Evolutionary conservation across 2,113 vertebrate species (phyloP).

Genomic region (Sprattus sprattus): DNA sequence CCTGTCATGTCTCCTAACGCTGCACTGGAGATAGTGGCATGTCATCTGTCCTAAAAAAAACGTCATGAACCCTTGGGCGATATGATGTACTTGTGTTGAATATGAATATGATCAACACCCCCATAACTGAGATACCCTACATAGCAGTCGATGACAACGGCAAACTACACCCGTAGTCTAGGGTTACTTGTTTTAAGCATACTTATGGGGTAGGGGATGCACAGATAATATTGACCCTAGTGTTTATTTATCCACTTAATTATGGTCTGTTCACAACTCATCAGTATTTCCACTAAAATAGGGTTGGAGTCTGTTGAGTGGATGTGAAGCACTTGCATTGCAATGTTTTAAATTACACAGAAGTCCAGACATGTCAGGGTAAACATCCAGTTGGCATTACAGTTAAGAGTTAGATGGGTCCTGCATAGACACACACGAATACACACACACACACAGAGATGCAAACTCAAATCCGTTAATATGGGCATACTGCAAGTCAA

Average conservation of each 20-base stretch:
- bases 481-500: constrained; percentile 49
- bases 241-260: neutral
- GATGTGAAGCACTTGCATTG: neutral
- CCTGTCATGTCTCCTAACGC: neutral
- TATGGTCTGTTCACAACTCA: neutral
- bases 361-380: neutral
- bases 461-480: constrained; percentile 18
- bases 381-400: neutral
- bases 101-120: too few species aligned
- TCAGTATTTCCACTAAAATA: neutral
- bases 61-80: neutral
- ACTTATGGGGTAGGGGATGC: too few species aligned
- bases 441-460: neutral
- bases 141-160: too few species aligned
- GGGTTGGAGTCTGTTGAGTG: neutral
- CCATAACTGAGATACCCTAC: too few species aligned
- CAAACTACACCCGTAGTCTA: too few species aligned
- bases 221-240: too few species aligned
- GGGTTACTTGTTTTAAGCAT: too few species aligned
- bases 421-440: neutral
- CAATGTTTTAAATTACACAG: neutral
- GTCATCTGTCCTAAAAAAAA: neutral
- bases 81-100: too few species aligned
- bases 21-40: neutral
- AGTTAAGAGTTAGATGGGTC: neutral